A percentile compares a stretch with the other conserved stretches of the same genome.
These are phyloP conservation scores for Agrilus planipennis DNA, from an alignment of 1,140 invertebrate species.

Conservation along the genomic window DNA sequence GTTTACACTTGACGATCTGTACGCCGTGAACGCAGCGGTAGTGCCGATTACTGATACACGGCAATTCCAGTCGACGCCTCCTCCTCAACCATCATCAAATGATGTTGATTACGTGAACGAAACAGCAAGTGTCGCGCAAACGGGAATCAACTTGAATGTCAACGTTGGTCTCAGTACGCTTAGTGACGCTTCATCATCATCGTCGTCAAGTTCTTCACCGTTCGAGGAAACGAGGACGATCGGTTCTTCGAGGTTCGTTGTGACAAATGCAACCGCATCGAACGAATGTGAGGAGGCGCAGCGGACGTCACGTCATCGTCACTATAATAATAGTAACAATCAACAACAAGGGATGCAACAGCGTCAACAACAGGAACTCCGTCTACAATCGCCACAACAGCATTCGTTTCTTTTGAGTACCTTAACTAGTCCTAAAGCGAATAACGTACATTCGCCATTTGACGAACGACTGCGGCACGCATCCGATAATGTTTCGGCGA, in stretches of 20 bases:
- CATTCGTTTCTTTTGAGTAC: slow-evolving; percentile 20
- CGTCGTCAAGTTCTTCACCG: background rate
- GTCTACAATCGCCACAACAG: slow-evolving; percentile 13
- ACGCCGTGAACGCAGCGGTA: slow-evolving; percentile 24
- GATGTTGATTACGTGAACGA: no score
- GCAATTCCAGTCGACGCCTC: slow-evolving; percentile 17
- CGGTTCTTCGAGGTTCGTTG: slow-evolving; percentile 29
- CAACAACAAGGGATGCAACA: slow-evolving; percentile 1
- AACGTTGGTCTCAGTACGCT: slow-evolving; percentile 25
- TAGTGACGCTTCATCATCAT: slow-evolving; percentile 11
- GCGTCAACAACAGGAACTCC: background rate
- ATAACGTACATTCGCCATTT: slow-evolving; percentile 21
- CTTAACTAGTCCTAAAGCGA: slow-evolving; percentile 30
- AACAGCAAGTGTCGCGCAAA: slow-evolving; percentile 15
- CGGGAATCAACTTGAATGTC: slow-evolving; percentile 21
- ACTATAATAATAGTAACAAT: no score
- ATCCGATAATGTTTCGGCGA: slow-evolving; percentile 11
- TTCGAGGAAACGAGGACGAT: slow-evolving; percentile 20
- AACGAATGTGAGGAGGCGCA: slow-evolving; percentile 15
- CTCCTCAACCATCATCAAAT: no score
- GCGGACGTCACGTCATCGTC: no score
- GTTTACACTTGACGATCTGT: slow-evolving; percentile 36
- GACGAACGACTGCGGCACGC: slow-evolving; percentile 9
- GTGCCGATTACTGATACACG: slow-evolving; percentile 25
- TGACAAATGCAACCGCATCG: no score